phyloP scores from a whole-genome alignment of 2,113 vertebrate species.

The Oxyruncus cristatus region DNA sequence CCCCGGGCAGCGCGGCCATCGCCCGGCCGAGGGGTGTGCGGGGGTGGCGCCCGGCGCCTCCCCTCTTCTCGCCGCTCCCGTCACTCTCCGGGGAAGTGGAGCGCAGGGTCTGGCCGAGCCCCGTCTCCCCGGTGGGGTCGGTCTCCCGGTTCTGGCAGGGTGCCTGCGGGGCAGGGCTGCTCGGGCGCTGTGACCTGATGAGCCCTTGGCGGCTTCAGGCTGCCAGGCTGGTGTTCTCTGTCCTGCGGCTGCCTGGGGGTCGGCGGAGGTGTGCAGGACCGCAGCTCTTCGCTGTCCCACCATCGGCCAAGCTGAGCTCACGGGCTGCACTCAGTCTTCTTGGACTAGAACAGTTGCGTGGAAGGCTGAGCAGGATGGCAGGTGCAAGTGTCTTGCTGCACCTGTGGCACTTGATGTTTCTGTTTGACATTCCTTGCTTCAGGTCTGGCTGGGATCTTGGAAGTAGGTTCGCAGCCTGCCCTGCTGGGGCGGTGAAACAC shows the following conservation, averaged over 20 bases:
- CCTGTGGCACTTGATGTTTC: neutral
- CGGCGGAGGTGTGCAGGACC: neutral
- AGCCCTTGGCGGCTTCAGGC: neutral
- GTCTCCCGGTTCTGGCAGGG: neutral
- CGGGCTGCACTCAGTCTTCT: accelerated
- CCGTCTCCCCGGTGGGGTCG: too few species aligned
- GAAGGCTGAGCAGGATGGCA: neutral
- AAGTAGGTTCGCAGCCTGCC: accelerated
- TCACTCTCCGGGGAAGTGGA: neutral
- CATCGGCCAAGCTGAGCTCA: accelerated
- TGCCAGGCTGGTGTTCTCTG: neutral
- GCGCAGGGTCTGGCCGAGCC: neutral
- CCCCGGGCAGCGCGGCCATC: neutral
- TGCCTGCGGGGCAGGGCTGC: neutral
- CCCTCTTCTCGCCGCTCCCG: neutral
- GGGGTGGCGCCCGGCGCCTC: neutral
- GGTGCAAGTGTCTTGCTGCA: neutral
- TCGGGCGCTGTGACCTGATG: neutral
- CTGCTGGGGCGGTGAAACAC: neutral
- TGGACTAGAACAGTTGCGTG: accelerated
- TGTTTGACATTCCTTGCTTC: accelerated
- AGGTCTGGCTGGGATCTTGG: neutral
- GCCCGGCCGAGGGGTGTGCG: neutral
- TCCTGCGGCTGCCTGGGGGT: neutral
- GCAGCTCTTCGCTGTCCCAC: neutral